Conservation (phyloP, 2,888 invertebrate species). For the Andrena praecox region DNA sequence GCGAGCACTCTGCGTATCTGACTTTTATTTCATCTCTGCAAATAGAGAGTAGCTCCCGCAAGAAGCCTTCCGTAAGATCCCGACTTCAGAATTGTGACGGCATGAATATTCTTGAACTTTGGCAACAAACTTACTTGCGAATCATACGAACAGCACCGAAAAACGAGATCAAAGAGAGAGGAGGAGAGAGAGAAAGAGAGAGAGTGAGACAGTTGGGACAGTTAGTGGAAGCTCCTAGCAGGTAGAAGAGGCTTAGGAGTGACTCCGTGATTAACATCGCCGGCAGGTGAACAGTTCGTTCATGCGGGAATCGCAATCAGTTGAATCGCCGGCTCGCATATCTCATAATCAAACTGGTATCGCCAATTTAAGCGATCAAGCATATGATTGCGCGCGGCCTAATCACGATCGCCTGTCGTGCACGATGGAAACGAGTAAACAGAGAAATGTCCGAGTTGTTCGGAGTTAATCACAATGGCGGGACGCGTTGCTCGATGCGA, state of each 20-base stretch:
- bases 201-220: not conserved
- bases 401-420: constrained; percentile 56
- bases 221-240: not conserved
- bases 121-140: not conserved
- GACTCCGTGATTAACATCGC: not conserved
- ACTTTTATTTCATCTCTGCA: not conserved
- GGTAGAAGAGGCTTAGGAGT: not conserved
- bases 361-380: constrained; percentile 53
- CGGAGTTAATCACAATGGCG: constrained; percentile 46
- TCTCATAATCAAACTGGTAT: constrained; percentile 60
- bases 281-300: constrained; percentile 7
- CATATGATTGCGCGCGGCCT: constrained; percentile 48
- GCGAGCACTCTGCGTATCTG: not conserved
- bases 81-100: not conserved
- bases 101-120: not conserved
- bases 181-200: too few species aligned
- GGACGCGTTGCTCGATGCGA: constrained; percentile 19
- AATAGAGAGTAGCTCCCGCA: not conserved
- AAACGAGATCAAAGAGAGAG: not conserved
- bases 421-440: constrained; percentile 49
- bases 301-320: constrained; percentile 51
- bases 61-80: not conserved
- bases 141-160: not conserved
- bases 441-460: constrained; percentile 52
- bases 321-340: constrained; percentile 38